A percentile compares a stretch with the other conserved stretches of the same genome.
Conservation (phyloP, 2,888 invertebrate genomes). For the Elgonia sp. region DNA sequence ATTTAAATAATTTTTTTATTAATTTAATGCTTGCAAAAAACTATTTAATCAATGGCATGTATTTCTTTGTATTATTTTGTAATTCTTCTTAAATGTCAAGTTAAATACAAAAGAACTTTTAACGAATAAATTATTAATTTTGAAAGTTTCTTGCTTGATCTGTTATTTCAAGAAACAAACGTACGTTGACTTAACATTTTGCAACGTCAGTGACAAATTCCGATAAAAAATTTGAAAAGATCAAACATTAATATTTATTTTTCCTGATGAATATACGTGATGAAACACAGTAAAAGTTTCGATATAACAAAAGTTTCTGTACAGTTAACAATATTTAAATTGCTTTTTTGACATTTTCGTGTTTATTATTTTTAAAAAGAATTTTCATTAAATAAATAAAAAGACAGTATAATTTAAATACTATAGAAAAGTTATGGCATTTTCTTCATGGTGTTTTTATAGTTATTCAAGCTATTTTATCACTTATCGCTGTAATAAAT, state of each 20-base stretch:
- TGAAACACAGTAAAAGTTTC: neutral
- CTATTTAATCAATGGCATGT: neutral
- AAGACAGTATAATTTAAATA: no score
- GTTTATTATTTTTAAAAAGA: no score
- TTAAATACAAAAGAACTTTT: slow-evolving; percentile 2
- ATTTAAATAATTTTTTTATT: slow-evolving; percentile 1
- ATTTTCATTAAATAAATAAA: no score
- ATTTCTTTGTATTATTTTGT: slow-evolving; percentile 7
- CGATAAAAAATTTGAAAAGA: slow-evolving; percentile 4
- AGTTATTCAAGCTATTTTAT: no score
- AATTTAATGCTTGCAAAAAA: neutral
- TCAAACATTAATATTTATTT: slow-evolving; percentile 24
- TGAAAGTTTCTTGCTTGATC: neutral
- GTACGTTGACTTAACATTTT: slow-evolving; percentile 24
- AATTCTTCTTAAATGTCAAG: slow-evolving; percentile 16
- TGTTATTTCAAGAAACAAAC: slow-evolving; percentile 43
- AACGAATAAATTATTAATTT: slow-evolving; percentile 25
- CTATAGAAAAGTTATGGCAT: no score
- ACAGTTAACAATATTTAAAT: no score
- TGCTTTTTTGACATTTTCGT: neutral
- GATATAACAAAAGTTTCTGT: neutral
- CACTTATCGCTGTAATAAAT: neutral
- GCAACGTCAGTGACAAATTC: slow-evolving; percentile 19
- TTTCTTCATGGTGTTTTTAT: no score
- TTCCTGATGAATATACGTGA: neutral